A percentile compares a stretch with the other conserved stretches of the same genome.
Conservation (phyloP, 2,888 invertebrate genomes). For the Acronicta aceris region DNA sequence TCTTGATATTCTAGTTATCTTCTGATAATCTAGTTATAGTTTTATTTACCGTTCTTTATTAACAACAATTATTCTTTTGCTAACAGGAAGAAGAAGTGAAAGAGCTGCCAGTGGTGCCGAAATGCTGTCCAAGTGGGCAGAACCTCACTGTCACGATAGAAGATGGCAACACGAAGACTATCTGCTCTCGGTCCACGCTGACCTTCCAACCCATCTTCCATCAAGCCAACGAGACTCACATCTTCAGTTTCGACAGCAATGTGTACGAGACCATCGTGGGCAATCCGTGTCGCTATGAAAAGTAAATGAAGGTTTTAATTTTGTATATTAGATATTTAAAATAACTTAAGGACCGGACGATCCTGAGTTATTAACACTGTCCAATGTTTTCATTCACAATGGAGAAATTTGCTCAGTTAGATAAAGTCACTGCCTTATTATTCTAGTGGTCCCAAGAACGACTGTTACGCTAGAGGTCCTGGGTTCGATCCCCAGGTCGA, state of each 20-base stretch:
- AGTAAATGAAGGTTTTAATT: constrained; percentile 72
- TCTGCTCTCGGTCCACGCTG: constrained; percentile 74
- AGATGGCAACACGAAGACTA: constrained; percentile 70
- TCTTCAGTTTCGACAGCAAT: constrained; percentile 81
- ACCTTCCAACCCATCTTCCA: constrained; percentile 88
- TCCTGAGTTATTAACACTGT: too few species aligned
- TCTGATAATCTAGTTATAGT: too few species aligned
- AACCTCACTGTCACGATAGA: constrained; percentile 75
- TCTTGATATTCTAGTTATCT: too few species aligned
- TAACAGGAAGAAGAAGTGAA: constrained; percentile 75
- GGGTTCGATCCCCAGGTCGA: too few species aligned
- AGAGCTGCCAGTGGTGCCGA: constrained; percentile 83
- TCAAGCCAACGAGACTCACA: constrained; percentile 85
- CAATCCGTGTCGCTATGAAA: constrained; percentile 88
- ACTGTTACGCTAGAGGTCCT: too few species aligned
- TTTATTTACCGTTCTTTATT: not conserved
- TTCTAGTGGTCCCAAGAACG: too few species aligned
- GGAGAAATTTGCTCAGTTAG: too few species aligned
- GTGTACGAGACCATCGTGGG: constrained; percentile 89
- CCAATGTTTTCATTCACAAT: too few species aligned
- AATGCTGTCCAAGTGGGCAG: constrained; percentile 87
- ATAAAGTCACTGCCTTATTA: too few species aligned
- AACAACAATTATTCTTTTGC: constrained; percentile 32
- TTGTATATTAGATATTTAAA: constrained; percentile 43
- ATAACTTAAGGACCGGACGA: not conserved